phyloP scores from a whole-genome alignment of 2,888 invertebrate species.

The Acrobeloides nanus region DNA sequence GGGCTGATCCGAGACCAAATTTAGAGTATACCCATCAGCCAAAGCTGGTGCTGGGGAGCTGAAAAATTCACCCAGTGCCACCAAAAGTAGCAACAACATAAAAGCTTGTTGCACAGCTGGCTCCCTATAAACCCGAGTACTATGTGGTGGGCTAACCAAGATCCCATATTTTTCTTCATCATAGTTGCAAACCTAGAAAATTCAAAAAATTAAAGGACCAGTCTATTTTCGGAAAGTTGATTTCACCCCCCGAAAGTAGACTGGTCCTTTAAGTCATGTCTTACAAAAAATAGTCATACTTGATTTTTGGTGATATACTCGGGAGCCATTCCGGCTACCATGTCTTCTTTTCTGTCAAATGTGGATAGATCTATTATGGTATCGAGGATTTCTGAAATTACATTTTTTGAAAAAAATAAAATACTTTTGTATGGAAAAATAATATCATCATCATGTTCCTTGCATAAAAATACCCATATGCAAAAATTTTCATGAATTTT shows the following conservation, averaged over 20 bases:
- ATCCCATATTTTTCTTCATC: constrained; percentile 41
- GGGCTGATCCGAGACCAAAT: constrained; percentile 40
- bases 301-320: constrained; percentile 47
- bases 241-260: too few species aligned
- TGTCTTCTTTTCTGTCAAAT: constrained; percentile 44
- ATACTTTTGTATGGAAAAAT: too few species aligned
- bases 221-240: neutral
- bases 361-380: constrained; percentile 48
- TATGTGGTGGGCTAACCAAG: constrained; percentile 70
- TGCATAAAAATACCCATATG: too few species aligned
- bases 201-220: constrained; percentile 6
- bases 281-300: constrained; percentile 24
- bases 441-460: too few species aligned
- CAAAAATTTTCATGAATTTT: too few species aligned
- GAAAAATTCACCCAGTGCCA: constrained; percentile 94
- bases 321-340: constrained; percentile 48
- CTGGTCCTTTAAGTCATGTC: too few species aligned
- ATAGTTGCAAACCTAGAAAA: constrained; percentile 46
- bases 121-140: constrained; percentile 79
- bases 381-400: constrained; percentile 39
- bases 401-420: too few species aligned
- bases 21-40: constrained; percentile 50
- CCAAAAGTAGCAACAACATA: constrained; percentile 80
- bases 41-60: constrained; percentile 55
- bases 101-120: constrained; percentile 82